Conservation (phyloP, 1,140 invertebrate genomes). For the Drosophila equinoxialis region DNA sequence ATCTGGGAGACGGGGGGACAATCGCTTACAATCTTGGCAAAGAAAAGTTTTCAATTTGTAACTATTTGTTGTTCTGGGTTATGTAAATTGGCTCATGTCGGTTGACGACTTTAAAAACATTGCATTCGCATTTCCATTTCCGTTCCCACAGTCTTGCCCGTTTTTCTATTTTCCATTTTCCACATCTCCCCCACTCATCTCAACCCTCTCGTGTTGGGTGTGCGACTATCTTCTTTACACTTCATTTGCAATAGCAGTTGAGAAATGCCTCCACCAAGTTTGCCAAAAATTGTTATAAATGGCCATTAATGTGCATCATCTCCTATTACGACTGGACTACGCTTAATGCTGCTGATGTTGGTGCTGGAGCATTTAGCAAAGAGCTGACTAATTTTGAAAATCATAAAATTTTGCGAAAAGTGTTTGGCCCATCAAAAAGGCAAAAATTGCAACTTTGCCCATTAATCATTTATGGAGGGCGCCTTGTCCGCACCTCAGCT, state of each 20-base stretch:
- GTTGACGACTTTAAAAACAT: constrained; percentile 56
- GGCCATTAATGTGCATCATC: constrained; percentile 64
- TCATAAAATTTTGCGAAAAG: constrained; percentile 65
- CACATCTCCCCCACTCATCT: background rate
- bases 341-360: background rate
- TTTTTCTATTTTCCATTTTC: background rate
- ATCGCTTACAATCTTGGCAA: constrained; percentile 79
- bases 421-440: constrained; percentile 58
- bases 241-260: constrained; percentile 69
- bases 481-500: constrained; percentile 47
- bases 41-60: constrained; percentile 79
- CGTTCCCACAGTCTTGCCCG: background rate
- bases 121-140: constrained; percentile 53
- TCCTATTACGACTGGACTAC: background rate
- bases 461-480: constrained; percentile 79
- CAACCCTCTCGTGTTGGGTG: background rate
- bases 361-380: constrained; percentile 13
- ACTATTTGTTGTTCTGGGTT: constrained; percentile 80
- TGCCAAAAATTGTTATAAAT: constrained; percentile 66
- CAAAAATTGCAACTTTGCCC: constrained; percentile 57
- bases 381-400: constrained; percentile 69
- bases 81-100: constrained; percentile 73
- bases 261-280: constrained; percentile 34
- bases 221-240: constrained; percentile 63
- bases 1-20: constrained; percentile 40